Evolutionary conservation across 1,140 invertebrate species (phyloP).

Genomic region (Monomorium pharaonis): DNA sequence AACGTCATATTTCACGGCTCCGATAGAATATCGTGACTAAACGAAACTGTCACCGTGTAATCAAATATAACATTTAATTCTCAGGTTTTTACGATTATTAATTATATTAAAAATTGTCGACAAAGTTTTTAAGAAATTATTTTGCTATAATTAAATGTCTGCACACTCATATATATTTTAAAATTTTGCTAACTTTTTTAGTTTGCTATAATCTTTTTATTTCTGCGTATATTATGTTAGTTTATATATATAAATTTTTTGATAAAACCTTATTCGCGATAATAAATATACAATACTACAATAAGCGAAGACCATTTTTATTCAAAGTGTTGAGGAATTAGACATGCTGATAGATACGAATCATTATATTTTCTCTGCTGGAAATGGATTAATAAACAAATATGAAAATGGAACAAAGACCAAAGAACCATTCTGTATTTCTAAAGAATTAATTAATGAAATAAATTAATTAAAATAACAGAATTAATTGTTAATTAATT

Average conservation of each 20-base stretch:
- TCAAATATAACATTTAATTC: neutral
- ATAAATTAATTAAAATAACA: neutral
- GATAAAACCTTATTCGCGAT: neutral
- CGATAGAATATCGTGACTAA: neutral
- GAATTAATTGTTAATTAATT: constrained; percentile 3
- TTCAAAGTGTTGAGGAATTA: neutral
- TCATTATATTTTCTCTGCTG: neutral
- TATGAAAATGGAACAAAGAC: neutral
- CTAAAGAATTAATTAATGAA: too few species aligned
- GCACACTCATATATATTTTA: neutral
- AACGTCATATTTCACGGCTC: neutral
- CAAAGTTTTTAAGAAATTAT: neutral
- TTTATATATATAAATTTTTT: neutral
- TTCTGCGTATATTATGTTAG: neutral
- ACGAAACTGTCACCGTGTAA: neutral
- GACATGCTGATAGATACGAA: neutral
- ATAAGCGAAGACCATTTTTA: too few species aligned
- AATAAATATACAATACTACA: too few species aligned
- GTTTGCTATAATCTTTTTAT: neutral
- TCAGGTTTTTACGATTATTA: neutral
- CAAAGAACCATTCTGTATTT: neutral
- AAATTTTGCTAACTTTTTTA: neutral
- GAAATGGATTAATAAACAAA: neutral
- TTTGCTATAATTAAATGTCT: neutral
- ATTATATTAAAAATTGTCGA: neutral